These are phyloP conservation scores for Corvus hawaiiensis DNA, from an alignment of 2,113 vertebrate species.

Conservation along the genomic window DNA sequence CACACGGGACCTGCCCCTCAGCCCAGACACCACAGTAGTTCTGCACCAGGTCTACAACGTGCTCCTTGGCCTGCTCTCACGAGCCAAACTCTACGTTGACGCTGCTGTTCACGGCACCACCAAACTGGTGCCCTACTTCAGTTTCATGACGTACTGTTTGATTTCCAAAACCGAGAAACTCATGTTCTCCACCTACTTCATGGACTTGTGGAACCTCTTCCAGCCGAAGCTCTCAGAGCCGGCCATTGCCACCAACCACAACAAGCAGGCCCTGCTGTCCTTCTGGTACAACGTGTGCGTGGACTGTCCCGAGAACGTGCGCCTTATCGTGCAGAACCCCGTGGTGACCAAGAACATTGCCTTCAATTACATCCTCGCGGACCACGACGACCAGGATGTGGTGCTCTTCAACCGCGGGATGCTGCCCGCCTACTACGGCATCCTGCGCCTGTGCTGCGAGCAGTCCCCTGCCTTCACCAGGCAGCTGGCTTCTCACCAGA, in stretches of 20 bases:
- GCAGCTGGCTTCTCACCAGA: slow-evolving; percentile 96
- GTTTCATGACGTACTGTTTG: slow-evolving; percentile 99
- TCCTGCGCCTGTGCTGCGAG: slow-evolving; percentile 97
- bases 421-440: slow-evolving; percentile 98
- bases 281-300: slow-evolving; percentile 99
- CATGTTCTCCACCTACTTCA: slow-evolving; percentile 98
- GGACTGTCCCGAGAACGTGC: slow-evolving; percentile 95
- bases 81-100: slow-evolving; percentile 97
- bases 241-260: slow-evolving; percentile 99
- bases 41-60: slow-evolving; percentile 98
- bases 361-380: slow-evolving; percentile 99
- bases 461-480: slow-evolving; percentile 94
- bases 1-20: slow-evolving; percentile 93
- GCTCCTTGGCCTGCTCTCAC: slow-evolving; percentile 91
- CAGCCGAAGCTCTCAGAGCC: slow-evolving; percentile 98
- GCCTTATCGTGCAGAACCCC: slow-evolving; percentile 97
- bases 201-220: slow-evolving; percentile 99
- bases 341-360: slow-evolving; percentile 99
- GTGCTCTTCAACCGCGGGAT: slow-evolving; percentile 99
- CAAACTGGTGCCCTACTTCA: slow-evolving; percentile 98
- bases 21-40: slow-evolving; percentile 95
- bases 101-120: slow-evolving; percentile 97
- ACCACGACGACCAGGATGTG: slow-evolving; percentile 99
- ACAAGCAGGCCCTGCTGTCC: slow-evolving; percentile 97
- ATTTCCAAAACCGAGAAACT: slow-evolving; percentile 99